A percentile compares a stretch with the other conserved stretches of the same genome.
Conservation (phyloP, 1,140 invertebrate genomes). For the Aphaenogaster floridana region DNA sequence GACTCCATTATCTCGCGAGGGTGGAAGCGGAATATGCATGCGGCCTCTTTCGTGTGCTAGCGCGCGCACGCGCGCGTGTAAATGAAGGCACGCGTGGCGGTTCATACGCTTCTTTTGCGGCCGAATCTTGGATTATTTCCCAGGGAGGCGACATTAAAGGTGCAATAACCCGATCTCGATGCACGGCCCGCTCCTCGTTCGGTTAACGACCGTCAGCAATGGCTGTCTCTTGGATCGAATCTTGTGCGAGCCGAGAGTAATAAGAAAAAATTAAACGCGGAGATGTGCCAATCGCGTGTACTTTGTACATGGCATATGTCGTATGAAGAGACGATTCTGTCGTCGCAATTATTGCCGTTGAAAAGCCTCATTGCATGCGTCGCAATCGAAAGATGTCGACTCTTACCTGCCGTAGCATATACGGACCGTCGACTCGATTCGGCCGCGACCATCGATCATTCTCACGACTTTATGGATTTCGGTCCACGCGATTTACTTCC, state of each 20-base stretch:
- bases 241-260: conserved; percentile 39
- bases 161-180: conserved; percentile 80
- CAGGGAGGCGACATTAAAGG: conserved; percentile 79
- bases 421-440: conserved; percentile 41
- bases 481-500: conserved; percentile 53
- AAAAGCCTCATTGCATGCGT: conserved; percentile 34
- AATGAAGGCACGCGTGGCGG: conserved; percentile 36
- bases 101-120: conserved; percentile 73
- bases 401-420: not conserved
- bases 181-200: conserved; percentile 68
- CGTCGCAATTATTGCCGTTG: conserved; percentile 47
- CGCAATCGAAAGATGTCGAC: conserved; percentile 13
- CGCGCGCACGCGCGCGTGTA: not conserved
- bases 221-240: conserved; percentile 75
- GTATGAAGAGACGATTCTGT: conserved; percentile 41
- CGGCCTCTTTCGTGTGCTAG: conserved; percentile 6
- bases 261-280: conserved; percentile 36
- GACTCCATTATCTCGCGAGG: conserved; percentile 71
- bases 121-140: conserved; percentile 78
- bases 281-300: conserved; percentile 42
- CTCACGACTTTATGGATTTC: conserved; percentile 22
- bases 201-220: conserved; percentile 80
- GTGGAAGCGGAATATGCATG: conserved; percentile 63
- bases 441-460: conserved; percentile 63
- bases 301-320: conserved; percentile 45